phyloP scores from a whole-genome alignment of 2,113 vertebrate genomes.

The Eidolon helvum region DNA sequence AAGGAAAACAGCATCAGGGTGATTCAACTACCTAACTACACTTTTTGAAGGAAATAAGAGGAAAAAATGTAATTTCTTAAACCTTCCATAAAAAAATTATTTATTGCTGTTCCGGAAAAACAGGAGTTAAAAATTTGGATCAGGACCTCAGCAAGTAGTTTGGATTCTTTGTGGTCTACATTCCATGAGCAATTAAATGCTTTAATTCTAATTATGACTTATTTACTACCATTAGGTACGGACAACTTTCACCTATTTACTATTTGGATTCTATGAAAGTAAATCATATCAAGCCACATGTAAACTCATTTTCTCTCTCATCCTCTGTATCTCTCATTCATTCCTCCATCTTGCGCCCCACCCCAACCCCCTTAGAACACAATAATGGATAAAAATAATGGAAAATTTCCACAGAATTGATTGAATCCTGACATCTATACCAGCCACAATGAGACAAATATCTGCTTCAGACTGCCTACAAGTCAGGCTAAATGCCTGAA shows the following conservation, averaged over 20 bases:
- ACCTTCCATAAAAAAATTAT: neutral
- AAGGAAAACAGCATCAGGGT: neutral
- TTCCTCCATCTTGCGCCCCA: rapidly evolving
- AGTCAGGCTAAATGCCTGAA: neutral
- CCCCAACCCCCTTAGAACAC: neutral
- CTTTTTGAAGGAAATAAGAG: neutral
- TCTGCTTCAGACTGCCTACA: neutral
- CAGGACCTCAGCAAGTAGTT: neutral
- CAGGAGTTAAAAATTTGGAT: neutral
- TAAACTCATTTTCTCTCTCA: neutral
- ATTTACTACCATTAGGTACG: neutral
- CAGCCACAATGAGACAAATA: neutral
- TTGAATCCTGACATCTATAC: neutral
- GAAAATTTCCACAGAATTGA: neutral
- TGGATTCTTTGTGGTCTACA: neutral
- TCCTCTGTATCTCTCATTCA: neutral
- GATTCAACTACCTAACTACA: neutral
- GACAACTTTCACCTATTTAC: neutral
- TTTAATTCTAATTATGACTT: neutral
- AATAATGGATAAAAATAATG: neutral
- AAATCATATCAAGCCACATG: neutral
- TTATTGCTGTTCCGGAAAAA: neutral
- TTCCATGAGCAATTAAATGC: neutral
- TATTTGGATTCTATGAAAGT: neutral
- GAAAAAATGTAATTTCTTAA: neutral